phyloP scores from a whole-genome alignment of 2,888 invertebrate species.

The Drosophila helvetica region DNA sequence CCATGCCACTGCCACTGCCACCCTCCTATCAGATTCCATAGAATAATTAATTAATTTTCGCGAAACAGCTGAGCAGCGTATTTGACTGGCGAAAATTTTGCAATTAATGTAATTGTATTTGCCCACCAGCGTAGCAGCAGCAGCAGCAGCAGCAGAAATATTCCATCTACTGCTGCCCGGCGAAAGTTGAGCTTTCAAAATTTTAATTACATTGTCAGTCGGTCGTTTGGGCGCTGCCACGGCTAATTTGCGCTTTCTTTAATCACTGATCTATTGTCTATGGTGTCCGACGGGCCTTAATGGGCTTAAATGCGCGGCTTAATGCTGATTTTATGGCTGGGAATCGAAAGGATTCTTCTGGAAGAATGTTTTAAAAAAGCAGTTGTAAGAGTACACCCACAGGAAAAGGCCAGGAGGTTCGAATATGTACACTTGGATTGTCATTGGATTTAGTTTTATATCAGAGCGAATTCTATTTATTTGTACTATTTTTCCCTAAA shows the following conservation, averaged over 20 bases:
- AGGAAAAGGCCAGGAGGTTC: too few relatives aligned
- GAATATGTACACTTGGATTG: too few relatives aligned
- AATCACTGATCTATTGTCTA: neutral
- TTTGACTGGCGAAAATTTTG: conserved; percentile 35
- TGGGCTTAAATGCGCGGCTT: neutral
- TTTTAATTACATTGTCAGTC: conserved; percentile 1
- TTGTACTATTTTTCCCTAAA: too few relatives aligned
- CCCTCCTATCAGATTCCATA: conserved; percentile 18
- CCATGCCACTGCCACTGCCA: neutral
- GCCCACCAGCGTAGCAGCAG: conserved; percentile 26
- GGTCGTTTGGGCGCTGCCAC: neutral
- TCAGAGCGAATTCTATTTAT: too few relatives aligned
- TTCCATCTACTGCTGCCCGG: neutral
- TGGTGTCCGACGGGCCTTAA: neutral
- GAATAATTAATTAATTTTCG: conserved; percentile 68
- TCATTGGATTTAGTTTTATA: too few relatives aligned
- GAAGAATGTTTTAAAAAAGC: too few relatives aligned
- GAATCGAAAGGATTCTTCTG: too few relatives aligned
- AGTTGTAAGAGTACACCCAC: too few relatives aligned
- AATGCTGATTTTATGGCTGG: neutral
- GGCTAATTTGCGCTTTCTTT: neutral
- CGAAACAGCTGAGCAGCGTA: conserved; percentile 19
- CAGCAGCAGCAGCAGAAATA: conserved; percentile 6
- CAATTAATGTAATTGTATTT: conserved; percentile 45
- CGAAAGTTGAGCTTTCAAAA: neutral